Base-by-base conservation (phyloP, 2,888 invertebrate genomes). In the Acleris emargana region DNA sequence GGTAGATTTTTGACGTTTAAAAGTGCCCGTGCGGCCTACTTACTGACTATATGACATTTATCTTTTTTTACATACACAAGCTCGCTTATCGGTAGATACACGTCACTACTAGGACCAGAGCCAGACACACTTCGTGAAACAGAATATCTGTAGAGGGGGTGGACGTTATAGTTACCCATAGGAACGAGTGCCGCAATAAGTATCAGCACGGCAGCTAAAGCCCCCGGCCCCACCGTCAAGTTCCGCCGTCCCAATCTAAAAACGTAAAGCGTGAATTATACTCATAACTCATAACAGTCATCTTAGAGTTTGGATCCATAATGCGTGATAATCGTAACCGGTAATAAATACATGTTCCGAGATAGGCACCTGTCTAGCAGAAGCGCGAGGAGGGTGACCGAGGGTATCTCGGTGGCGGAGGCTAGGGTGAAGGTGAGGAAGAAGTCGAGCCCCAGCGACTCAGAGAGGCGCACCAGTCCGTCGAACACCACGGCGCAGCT, bases 381-480 rank as follows among this genome's bases (percentile, higher is more conserved):
- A 1, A 87, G 70, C 2, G 91, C 89, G 53, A 91, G 68, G 57
- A 92, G 64, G 2, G 87, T 86, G 1, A 91, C 86, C 0, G 91
- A 90, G 0, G 91, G 91, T 69, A 92, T 91, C 75, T 92, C 91
- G 1, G 91, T 92, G 0, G 88, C 91, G 0, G 91, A 91, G 0
- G 91, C 87, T 42, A 92, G 68, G 0, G 91, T 89, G 74, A 92
- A 92, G 0, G 91, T 87, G 73, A 92, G 80, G 76, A 91, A 92
- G 84, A 91, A 91, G 76, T 92, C 86, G 11, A 88, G 76, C 0
- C 91, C 91, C 9, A 92, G 80, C 1, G 83, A 87, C 68, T 92
- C 91, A 0, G 91, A 90, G 83, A 92, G 80, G 55, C 91, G 75
- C 61, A 92, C 90, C n/a, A 92, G 84, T 0, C 87, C 91, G 71